phyloP scores from a whole-genome alignment of 2,888 invertebrate genomes.

The Coleophora flavipennella region DNA sequence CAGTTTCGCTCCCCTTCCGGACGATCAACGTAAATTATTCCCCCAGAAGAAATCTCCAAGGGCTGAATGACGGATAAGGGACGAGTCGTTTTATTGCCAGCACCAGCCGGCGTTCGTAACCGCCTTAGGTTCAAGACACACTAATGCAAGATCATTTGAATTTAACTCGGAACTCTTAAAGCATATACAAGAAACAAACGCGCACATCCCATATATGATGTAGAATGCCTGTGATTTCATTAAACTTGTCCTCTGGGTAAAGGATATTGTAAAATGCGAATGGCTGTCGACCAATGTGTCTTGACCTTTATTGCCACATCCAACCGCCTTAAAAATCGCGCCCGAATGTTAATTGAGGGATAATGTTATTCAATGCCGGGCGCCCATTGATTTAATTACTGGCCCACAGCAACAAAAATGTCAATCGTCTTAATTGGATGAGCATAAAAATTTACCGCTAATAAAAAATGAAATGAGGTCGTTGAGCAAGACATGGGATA shows the following conservation, averaged over 20 bases:
- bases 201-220: too few species aligned
- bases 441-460: not conserved
- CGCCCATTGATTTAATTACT: conserved; percentile 49
- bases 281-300: too few species aligned
- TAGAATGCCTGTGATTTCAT: too few species aligned
- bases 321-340: conserved; percentile 59
- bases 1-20: conserved; percentile 67
- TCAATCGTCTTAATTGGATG: conserved; percentile 4
- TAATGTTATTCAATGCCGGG: conserved; percentile 61
- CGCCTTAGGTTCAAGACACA: conserved; percentile 10
- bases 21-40: conserved; percentile 72
- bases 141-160: too few species aligned
- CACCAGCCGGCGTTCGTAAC: conserved; percentile 53
- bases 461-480: too few species aligned
- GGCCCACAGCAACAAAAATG: conserved; percentile 24
- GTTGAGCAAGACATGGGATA: too few species aligned
- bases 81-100: conserved; percentile 64
- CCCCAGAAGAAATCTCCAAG: conserved; percentile 68
- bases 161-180: too few species aligned
- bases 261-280: too few species aligned
- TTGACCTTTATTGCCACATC: not conserved
- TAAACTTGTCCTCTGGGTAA: too few species aligned
- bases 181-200: too few species aligned
- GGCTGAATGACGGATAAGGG: conserved; percentile 71
- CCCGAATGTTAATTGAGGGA: conserved; percentile 64